Evolutionary conservation across 2,113 vertebrate genomes (phyloP).

Genomic region (Sitta europaea): DNA sequence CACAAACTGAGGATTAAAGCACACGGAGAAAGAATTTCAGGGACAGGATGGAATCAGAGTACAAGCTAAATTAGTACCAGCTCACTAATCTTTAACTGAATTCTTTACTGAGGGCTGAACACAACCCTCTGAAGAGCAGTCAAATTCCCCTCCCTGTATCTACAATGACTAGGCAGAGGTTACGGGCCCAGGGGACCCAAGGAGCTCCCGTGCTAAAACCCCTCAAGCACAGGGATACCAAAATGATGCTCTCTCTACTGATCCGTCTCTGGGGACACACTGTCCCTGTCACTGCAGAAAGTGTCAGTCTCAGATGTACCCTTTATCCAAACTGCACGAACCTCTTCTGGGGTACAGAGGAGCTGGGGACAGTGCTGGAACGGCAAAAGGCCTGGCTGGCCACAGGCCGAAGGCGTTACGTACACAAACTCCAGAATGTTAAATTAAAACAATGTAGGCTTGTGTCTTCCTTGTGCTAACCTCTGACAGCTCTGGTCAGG

Average conservation of each 20-base stretch:
- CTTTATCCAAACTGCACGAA: not conserved
- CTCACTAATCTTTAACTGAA: not conserved
- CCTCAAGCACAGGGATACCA: accelerated
- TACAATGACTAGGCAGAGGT: not conserved
- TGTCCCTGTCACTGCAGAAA: not conserved
- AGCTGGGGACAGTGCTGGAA: not conserved
- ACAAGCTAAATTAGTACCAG: not conserved
- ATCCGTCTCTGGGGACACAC: accelerated
- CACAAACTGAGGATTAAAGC: not conserved
- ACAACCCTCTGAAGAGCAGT: not conserved
- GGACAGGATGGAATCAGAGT: not conserved
- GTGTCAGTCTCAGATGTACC: not conserved
- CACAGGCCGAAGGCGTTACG: not conserved
- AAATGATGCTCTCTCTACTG: accelerated
- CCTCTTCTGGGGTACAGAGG: accelerated
- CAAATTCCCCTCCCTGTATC: accelerated
- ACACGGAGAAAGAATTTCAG: too few relatives aligned
- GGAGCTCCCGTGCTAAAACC: accelerated
- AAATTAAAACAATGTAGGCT: not conserved
- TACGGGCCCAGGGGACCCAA: accelerated
- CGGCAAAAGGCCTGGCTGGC: accelerated
- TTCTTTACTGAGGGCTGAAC: not conserved
- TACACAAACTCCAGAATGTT: accelerated
- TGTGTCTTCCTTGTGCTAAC: accelerated
- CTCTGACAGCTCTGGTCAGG: not conserved